Evolutionary conservation across 2,888 invertebrate genomes (phyloP).

Genomic region (Beris chalybata): DNA sequence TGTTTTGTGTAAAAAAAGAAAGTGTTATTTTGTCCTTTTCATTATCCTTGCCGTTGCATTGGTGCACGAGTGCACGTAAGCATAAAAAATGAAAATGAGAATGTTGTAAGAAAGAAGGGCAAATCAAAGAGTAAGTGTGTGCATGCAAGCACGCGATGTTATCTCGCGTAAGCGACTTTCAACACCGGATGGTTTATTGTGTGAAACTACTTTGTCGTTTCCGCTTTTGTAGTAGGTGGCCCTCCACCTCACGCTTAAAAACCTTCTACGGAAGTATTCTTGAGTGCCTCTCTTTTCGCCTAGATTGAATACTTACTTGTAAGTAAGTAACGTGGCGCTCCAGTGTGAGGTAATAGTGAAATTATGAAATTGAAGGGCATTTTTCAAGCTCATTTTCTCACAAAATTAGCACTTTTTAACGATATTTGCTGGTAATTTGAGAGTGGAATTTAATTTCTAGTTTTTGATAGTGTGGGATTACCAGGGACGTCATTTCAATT

Average conservation of each 20-base stretch:
- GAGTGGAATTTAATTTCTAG: too few species aligned
- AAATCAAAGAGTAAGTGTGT: conserved; percentile 2
- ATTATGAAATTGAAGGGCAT: too few species aligned
- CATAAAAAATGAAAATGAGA: conserved; percentile 3
- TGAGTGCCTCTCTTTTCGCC: conserved; percentile 32
- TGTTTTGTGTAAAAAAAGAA: too few species aligned
- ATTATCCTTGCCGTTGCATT: too few species aligned
- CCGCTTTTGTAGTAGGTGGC: conserved; percentile 31
- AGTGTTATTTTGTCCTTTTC: too few species aligned
- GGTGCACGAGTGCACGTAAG: not conserved
- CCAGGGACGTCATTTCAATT: too few species aligned
- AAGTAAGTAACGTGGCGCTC: conserved; percentile 1
- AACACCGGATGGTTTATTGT: conserved; percentile 35
- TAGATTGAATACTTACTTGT: conserved; percentile 20
- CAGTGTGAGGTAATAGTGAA: too few species aligned
- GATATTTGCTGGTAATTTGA: too few species aligned
- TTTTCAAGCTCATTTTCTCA: too few species aligned
- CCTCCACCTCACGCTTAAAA: not conserved
- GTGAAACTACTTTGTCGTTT: conserved; percentile 36
- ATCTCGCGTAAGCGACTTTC: conserved; percentile 35
- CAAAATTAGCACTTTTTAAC: too few species aligned
- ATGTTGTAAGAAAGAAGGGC: conserved; percentile 1
- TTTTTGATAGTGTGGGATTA: too few species aligned
- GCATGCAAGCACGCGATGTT: conserved; percentile 34
- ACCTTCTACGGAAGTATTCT: conserved; percentile 32